Evolutionary conservation across 2,888 invertebrate genomes (phyloP), one percentile per base, ranked within the genome.

Genomic region (Prosopocoilus inquinatus): DNA sequence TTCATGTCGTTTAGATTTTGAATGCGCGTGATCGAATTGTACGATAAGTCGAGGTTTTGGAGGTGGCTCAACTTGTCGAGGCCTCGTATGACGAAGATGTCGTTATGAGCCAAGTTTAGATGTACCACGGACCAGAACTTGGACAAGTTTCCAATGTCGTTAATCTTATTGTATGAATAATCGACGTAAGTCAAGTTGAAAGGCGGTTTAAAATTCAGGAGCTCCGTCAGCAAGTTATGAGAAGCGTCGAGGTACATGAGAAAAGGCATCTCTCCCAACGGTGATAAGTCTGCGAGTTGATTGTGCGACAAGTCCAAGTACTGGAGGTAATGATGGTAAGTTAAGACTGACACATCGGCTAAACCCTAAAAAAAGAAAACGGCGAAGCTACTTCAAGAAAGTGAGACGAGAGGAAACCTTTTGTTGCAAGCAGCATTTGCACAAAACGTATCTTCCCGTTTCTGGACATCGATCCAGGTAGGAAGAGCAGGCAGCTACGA

Each of bases 111-210:
- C 53, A 87, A 69, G 73, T 86, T 81, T 53, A 87, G 75, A 48
- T 80, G 72, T 1, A 82, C 80, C 3, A 86, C 78, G 3, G 85
- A 84, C 86, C 86, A 86, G 69, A 85, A 85, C 13, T 70, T 68
- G 9, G 73, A 76, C 32, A 86, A 70, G 70, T 85, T 82, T 43
- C 75, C 75, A 58, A 86, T 82, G 50, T 67, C 66, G 50, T 73
- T 76, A 39, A 86, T 79, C 1, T 77, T 75, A 71, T 87, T 87
- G 66, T 78, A 78, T 45, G 82, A 82, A 58, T 84, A 82, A 75
- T 84, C 80, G 1, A 84, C 84, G 67, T 81, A 81, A 7, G 84
- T 83, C 57, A 87, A 74, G 67, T 83, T 84, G 80, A 82, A 82
- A 56, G 85, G 84, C 47, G 82, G 78, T 36, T 77, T 77, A 65